Percentiles rank a stretch among this genome's conserved stretches.
Conservation (phyloP, 2,888 invertebrate genomes). For the Cataglyphis rosenhaueri region DNA sequence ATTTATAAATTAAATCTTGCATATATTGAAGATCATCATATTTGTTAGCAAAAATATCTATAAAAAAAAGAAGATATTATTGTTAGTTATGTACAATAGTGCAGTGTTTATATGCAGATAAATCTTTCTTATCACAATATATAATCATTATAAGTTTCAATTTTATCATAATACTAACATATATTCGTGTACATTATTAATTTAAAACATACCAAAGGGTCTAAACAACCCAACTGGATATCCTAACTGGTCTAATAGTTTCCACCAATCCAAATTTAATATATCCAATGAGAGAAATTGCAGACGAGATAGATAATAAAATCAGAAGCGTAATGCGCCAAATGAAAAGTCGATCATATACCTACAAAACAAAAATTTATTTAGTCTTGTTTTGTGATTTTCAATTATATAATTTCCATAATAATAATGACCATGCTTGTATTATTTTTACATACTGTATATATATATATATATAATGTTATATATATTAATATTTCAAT, state of each 20-base stretch:
- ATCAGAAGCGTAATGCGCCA: slow-evolving; percentile 86
- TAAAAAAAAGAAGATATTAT: neutral
- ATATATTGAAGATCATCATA: neutral
- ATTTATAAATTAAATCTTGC: slow-evolving; percentile 26
- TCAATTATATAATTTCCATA: slow-evolving; percentile 79
- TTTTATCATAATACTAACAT: neutral
- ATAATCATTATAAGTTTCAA: neutral
- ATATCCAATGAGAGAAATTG: slow-evolving; percentile 86
- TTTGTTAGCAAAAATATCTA: slow-evolving; percentile 1
- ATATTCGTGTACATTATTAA: neutral
- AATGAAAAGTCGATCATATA: slow-evolving; percentile 87
- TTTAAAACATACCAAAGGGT: slow-evolving; percentile 54
- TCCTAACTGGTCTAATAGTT: slow-evolving; percentile 85
- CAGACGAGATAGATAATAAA: slow-evolving; percentile 85
- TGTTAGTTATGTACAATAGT: neutral
- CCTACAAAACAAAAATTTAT: slow-evolving; percentile 84
- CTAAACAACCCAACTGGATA: slow-evolving; percentile 84
- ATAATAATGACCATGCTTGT: neutral
- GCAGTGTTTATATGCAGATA: neutral
- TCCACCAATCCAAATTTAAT: slow-evolving; percentile 86
- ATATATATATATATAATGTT: neutral
- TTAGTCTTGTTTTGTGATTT: slow-evolving; percentile 81
- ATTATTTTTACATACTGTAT: neutral
- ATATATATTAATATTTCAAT: neutral
- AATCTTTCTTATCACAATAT: neutral